Base-by-base conservation (phyloP, 2,888 invertebrate species). In the Brachyptera putata region DNA sequence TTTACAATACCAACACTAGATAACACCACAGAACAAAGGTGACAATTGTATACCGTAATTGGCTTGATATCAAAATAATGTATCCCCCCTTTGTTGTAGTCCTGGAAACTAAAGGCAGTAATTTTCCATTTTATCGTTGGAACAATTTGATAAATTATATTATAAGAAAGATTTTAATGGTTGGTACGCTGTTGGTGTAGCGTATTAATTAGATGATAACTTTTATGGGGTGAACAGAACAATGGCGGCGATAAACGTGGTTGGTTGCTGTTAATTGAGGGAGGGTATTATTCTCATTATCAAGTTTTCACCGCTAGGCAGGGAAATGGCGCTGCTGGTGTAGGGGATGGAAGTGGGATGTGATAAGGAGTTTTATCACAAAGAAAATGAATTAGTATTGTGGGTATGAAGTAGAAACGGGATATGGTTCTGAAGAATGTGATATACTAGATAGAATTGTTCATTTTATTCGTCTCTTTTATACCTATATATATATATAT, bases 191-290 rank as follows among this genome's bases (percentile, higher is more conserved):
- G 39, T 37, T 37, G 13, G 14, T 14, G 16, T 18, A 43, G 18
- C 61, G 50, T 63, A 63, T 63, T 63, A 63, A 63, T 63, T 63
- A 63, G 55, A 60, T 61, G 63, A 63, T 63, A 63, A 63, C 60
- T 63, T 63, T 63, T 63, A 63, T 61, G 56, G 48, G 36, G 46
- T 30, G 26, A 56, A n/a, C 4, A 56, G 56, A 61, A 63, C 63
- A 63, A 63, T 60, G 58, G 57, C 57, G 63, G 43, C 18, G 16
- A 49, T 58, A 58, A 60, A 56, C 46, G 50, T 30, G 41, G 57
- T 63, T 63, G 61, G 61, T 63, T 63, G 63, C 58, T 53, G 63
- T 63, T 63, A 63, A 63, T 63, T 63, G 63, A 58, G 53, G 63
- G 58, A 58, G 63, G 58, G 61, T 63, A 63, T 63, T 63, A 63